These are phyloP conservation scores for Sander vitreus DNA, from an alignment of 2,113 vertebrate species.

Conservation along the genomic window DNA sequence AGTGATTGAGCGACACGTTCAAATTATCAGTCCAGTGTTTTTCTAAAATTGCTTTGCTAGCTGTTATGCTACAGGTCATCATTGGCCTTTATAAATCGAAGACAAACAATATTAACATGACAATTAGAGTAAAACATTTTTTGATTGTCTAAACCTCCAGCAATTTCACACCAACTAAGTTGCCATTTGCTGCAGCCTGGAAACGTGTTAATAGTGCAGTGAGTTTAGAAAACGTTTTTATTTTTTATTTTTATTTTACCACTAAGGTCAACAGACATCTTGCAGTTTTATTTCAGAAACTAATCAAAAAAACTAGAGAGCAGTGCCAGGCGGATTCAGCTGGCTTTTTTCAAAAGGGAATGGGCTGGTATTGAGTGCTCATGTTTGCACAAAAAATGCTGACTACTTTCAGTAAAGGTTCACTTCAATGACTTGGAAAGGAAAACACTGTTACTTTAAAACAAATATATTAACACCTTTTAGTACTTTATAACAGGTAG, in stretches of 20 bases:
- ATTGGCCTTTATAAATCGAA: too few species aligned
- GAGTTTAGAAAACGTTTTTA: neutral
- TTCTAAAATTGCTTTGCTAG: neutral
- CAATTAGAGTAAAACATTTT: neutral
- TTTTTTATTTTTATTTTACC: neutral
- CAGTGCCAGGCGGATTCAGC: neutral
- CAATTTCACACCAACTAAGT: neutral
- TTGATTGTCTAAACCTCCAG: neutral
- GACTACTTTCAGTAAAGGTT: conserved; percentile 10
- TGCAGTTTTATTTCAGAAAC: neutral
- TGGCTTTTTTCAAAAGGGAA: conserved; percentile 11
- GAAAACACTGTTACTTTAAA: conserved; percentile 15
- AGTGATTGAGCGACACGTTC: conserved; percentile 12
- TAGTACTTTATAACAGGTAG: neutral
- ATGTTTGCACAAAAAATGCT: conserved; percentile 7
- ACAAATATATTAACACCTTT: conserved; percentile 9
- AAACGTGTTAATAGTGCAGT: conserved; percentile 3
- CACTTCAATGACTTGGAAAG: conserved; percentile 16
- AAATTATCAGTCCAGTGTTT: neutral
- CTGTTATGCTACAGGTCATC: neutral
- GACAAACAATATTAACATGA: neutral
- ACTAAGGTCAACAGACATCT: neutral
- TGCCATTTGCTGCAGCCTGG: neutral
- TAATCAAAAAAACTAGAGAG: neutral
- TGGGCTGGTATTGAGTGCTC: neutral